Conservation (phyloP, 2,888 invertebrate genomes). For the Timema cristinae region DNA sequence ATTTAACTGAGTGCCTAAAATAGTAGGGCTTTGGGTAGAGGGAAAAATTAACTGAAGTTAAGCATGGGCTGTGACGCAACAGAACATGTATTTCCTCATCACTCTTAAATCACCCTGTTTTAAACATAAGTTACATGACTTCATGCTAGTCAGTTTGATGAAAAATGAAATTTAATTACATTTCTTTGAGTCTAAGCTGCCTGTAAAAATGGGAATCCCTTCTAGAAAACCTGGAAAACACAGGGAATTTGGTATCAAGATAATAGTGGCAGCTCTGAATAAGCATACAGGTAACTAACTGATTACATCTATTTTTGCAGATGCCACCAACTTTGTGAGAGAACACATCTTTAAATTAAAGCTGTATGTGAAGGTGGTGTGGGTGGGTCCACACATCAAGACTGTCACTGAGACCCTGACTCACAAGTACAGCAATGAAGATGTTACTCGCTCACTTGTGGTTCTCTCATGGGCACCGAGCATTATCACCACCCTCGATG, state of each 20-base stretch:
- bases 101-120: too few species aligned
- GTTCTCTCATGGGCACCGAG: slow-evolving; percentile 67
- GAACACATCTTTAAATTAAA: slow-evolving; percentile 57
- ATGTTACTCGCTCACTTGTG: slow-evolving; percentile 47
- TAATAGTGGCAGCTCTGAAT: too few species aligned
- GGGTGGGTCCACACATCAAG: slow-evolving; percentile 60
- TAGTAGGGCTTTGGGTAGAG: too few species aligned
- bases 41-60: not conserved
- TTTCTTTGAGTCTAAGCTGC: not conserved
- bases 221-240: too few species aligned
- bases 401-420: slow-evolving; percentile 39
- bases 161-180: not conserved
- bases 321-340: slow-evolving; percentile 53
- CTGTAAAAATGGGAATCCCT: too few species aligned
- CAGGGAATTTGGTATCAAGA: too few species aligned
- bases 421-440: not conserved
- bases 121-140: too few species aligned
- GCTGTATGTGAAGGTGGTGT: slow-evolving; percentile 62
- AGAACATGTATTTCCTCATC: too few species aligned
- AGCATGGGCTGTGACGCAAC: not conserved
- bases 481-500: slow-evolving; percentile 43
- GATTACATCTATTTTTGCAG: slow-evolving; percentile 26
- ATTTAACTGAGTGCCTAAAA: too few species aligned
- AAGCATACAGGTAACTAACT: too few species aligned
- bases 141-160: too few species aligned